These are phyloP conservation scores for Platichthys stellatus DNA, from an alignment of 2,113 vertebrate species.

Conservation along the genomic window DNA sequence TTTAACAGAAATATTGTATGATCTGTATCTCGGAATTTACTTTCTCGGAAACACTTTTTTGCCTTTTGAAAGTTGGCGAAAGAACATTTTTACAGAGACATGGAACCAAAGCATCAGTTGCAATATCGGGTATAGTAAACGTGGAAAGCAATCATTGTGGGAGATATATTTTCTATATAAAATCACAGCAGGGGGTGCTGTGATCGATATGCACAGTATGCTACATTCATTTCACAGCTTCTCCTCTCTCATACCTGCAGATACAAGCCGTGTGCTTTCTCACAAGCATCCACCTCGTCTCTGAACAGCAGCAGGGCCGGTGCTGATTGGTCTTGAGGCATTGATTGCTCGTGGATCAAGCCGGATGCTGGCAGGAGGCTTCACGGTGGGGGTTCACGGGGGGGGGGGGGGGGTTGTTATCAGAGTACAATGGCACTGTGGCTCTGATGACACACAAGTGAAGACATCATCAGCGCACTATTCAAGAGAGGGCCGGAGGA, in stretches of 20 bases:
- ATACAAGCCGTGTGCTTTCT: not conserved
- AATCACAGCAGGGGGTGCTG: slow-evolving; percentile 26
- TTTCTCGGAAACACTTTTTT: no score
- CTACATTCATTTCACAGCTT: not conserved
- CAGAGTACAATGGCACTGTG: slow-evolving; percentile 44
- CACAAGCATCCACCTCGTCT: not conserved
- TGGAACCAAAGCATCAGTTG: no score
- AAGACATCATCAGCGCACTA: slow-evolving; percentile 23
- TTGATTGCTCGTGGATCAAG: slow-evolving; percentile 43
- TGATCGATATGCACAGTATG: not conserved
- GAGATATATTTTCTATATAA: not conserved
- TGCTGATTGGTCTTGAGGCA: slow-evolving; percentile 5
- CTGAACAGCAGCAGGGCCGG: not conserved
- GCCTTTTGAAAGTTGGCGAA: no score
- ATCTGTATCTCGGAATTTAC: not conserved
- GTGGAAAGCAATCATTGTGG: not conserved
- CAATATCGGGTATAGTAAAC: not conserved
- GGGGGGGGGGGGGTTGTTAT: not conserved
- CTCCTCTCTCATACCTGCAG: not conserved
- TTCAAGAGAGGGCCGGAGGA: slow-evolving; percentile 23
- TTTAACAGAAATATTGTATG: no score
- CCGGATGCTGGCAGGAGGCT: slow-evolving; percentile 24
- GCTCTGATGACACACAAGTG: slow-evolving; percentile 32
- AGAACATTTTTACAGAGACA: no score
- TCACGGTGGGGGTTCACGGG: not conserved